Percentiles rank a stretch among this genome's conserved stretches.
Conservation (phyloP, 2,113 vertebrate species). For the Clinocottus analis region DNA sequence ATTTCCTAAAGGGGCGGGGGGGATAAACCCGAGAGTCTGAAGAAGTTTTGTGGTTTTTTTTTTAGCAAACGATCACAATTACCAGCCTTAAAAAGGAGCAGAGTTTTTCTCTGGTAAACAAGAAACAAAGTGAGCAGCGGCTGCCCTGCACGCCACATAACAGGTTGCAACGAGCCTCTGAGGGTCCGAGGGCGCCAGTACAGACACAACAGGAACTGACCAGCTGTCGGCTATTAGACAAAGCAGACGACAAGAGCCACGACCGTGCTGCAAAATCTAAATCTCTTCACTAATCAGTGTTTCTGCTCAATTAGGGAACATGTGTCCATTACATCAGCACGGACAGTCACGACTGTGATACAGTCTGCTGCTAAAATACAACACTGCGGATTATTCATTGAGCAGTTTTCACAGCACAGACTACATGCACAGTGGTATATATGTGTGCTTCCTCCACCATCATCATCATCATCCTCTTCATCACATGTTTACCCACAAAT, state of each 20-base stretch:
- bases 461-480: too few species aligned
- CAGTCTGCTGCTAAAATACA: background rate
- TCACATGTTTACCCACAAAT: constrained; percentile 10
- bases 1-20: too few species aligned
- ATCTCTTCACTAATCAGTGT: background rate
- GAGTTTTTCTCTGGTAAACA: background rate
- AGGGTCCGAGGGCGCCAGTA: background rate
- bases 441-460: background rate
- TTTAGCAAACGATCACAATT: constrained; percentile 42
- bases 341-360: background rate
- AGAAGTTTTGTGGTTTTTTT: constrained; percentile 15
- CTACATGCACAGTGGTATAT: background rate
- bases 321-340: background rate
- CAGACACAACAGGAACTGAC: constrained; percentile 27
- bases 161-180: constrained; percentile 19
- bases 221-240: constrained; percentile 27
- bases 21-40: constrained; percentile 4
- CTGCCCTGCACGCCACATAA: constrained; percentile 10
- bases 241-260: constrained; percentile 7
- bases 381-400: background rate
- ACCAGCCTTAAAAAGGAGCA: constrained; percentile 17
- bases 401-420: background rate
- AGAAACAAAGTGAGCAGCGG: constrained; percentile 6
- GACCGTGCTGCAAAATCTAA: background rate
- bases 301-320: background rate